Evolutionary conservation across 2,888 invertebrate species (phyloP).

Genomic region (Apamea sordens): DNA sequence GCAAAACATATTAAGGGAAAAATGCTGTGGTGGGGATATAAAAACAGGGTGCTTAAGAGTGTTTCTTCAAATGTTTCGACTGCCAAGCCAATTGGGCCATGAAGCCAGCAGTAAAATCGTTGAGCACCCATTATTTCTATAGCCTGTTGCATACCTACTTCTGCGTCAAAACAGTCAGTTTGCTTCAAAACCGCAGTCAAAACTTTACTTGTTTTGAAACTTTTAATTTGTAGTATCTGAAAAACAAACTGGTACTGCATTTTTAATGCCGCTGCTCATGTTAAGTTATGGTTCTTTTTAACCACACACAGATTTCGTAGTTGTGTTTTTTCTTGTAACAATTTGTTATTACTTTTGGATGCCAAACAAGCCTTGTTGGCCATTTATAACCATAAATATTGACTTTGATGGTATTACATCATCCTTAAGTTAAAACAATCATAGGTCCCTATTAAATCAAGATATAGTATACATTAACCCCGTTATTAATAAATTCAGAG

Average conservation of each 20-base stretch:
- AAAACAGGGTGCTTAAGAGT: not conserved
- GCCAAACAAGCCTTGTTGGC: not conserved
- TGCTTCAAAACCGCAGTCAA: constrained; percentile 6
- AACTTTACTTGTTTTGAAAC: constrained; percentile 4
- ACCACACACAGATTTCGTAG: not conserved
- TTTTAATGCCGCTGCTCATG: not conserved
- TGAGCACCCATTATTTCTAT: not conserved
- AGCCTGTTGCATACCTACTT: constrained; percentile 5
- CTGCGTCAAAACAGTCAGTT: not conserved
- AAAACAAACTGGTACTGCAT: constrained; percentile 6
- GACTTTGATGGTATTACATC: not conserved
- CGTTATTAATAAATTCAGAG: not conserved
- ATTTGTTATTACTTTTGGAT: not conserved
- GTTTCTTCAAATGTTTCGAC: not conserved
- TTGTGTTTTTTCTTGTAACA: not conserved
- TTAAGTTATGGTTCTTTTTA: not conserved
- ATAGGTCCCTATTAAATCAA: not conserved
- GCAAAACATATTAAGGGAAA: not conserved
- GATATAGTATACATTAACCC: not conserved
- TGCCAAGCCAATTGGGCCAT: not conserved
- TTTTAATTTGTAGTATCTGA: constrained; percentile 13
- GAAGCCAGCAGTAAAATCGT: not conserved
- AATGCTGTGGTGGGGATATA: not conserved
- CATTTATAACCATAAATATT: not conserved
- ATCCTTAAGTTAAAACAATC: not conserved